Percentiles rank a stretch among this genome's conserved stretches.
Evolutionary conservation across 53 echinoderm and acorn worm genomes (phyloP).

Genomic region (Holothuria scabra): DNA sequence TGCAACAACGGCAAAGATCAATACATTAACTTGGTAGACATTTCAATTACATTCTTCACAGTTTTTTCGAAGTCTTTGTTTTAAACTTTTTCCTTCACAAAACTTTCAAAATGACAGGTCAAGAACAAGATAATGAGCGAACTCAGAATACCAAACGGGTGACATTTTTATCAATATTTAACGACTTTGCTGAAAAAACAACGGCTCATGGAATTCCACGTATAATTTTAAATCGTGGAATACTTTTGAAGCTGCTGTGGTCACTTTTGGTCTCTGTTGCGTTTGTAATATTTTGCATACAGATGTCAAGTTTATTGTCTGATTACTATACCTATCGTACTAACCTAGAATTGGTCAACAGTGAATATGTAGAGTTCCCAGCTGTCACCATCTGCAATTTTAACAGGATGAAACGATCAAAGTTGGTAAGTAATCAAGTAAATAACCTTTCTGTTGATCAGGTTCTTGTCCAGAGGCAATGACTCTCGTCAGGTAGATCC

Average conservation of each 20-base stretch:
- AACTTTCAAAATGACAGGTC: too few species aligned
- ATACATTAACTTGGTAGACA: too few species aligned
- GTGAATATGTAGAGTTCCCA: conserved; percentile 63
- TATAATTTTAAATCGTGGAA: conserved; percentile 53
- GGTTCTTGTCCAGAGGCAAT: too few species aligned
- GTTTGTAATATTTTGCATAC: conserved; percentile 49
- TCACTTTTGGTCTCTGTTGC: conserved; percentile 46
- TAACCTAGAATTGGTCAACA: conserved; percentile 70
- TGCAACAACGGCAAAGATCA: too few species aligned
- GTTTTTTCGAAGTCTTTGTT: too few species aligned
- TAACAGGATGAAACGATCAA: conserved; percentile 65
- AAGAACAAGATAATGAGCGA: too few species aligned
- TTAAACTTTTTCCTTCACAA: too few species aligned
- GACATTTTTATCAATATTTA: conserved; percentile 46
- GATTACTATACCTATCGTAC: conserved; percentile 73
- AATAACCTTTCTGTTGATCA: too few species aligned
- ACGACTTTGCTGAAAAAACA: conserved; percentile 70
- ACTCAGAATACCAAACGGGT: too few species aligned
- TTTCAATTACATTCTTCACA: too few species aligned
- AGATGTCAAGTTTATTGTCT: conserved; percentile 48
- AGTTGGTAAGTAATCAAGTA: conserved; percentile 28
- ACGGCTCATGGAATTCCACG: conserved; percentile 82
- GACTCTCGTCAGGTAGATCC: too few species aligned
- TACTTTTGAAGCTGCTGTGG: conserved; percentile 69
- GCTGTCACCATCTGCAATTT: conserved; percentile 86